Percentiles rank a stretch among this genome's conserved stretches.
Evolutionary conservation across 1,140 invertebrate species (phyloP).

Genomic region (Hyposmocoma kahamanoa): DNA sequence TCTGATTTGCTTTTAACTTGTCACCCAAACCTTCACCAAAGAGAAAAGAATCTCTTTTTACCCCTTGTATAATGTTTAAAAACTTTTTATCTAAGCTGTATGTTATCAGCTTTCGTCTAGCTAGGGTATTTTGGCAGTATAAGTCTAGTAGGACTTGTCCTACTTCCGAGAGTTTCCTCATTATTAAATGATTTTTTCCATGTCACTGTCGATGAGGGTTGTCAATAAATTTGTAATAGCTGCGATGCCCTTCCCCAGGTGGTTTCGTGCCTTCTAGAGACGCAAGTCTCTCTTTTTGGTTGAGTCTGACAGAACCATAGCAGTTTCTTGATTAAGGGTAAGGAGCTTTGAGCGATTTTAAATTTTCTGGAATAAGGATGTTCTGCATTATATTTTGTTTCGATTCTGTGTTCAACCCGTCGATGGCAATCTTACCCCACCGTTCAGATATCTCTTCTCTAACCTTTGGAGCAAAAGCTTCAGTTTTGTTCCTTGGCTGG

Average conservation of each 20-base stretch:
- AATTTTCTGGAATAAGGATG: conserved; percentile 9
- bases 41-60: neutral
- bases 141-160: neutral
- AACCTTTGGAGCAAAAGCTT: conserved; percentile 6
- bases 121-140: neutral
- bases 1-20: neutral
- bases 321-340: neutral
- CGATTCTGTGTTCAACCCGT: conserved; percentile 6
- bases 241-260: neutral
- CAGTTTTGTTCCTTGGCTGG: neutral
- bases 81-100: neutral
- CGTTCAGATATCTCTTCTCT: conserved; percentile 8
- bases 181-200: neutral
- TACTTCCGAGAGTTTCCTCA: neutral
- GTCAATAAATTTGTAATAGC: neutral
- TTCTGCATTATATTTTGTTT: neutral
- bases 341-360: neutral
- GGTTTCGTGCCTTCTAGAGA: neutral
- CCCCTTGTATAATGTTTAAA: neutral
- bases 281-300: neutral
- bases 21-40: neutral
- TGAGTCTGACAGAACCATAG: neutral
- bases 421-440: conserved; percentile 6
- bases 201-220: neutral
- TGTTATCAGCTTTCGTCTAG: neutral